phyloP scores from a whole-genome alignment of 2,113 vertebrate genomes.

The Colistium nudipinnis region DNA sequence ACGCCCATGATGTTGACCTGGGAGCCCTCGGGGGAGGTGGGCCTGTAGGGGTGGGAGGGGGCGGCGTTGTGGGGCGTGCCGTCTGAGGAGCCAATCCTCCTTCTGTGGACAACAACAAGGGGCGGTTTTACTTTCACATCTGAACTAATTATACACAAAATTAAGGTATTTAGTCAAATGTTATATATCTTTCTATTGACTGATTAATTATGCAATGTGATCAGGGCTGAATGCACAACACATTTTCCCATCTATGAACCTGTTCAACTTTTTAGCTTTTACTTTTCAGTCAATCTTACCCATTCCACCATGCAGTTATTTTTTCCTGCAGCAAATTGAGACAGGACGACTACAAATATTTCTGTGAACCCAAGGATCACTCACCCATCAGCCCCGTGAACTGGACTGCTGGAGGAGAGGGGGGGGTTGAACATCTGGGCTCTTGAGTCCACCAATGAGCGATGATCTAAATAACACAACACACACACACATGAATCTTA shows the following conservation, averaged over 20 bases:
- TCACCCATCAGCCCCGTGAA: slow-evolving; percentile 88
- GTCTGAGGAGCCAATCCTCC: slow-evolving; percentile 76
- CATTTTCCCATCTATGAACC: too few species aligned
- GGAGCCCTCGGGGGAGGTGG: slow-evolving; percentile 78
- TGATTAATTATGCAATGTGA: too few species aligned
- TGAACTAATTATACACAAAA: not conserved
- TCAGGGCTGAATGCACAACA: too few species aligned
- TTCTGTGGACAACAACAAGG: slow-evolving; percentile 56
- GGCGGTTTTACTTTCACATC: not conserved
- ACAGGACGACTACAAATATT: not conserved
- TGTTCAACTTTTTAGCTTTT: too few species aligned
- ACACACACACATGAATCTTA: slow-evolving; percentile 6
- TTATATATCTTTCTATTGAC: not conserved
- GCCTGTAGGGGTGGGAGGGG: slow-evolving; percentile 57
- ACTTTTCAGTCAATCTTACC: too few species aligned
- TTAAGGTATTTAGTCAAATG: too few species aligned
- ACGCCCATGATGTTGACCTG: slow-evolving; percentile 83
- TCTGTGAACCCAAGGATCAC: slow-evolving; percentile 10
- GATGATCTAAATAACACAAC: slow-evolving; percentile 49
- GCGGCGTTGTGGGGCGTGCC: slow-evolving; percentile 51
- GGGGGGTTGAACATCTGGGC: slow-evolving; percentile 78
- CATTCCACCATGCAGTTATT: too few species aligned
- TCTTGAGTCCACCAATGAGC: slow-evolving; percentile 64
- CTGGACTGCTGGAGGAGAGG: slow-evolving; percentile 86
- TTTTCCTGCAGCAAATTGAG: not conserved